A percentile compares a stretch with the other conserved stretches of the same genome.
Evolutionary conservation across 2,113 vertebrate species (phyloP).

Genomic region (Neogale vison): DNA sequence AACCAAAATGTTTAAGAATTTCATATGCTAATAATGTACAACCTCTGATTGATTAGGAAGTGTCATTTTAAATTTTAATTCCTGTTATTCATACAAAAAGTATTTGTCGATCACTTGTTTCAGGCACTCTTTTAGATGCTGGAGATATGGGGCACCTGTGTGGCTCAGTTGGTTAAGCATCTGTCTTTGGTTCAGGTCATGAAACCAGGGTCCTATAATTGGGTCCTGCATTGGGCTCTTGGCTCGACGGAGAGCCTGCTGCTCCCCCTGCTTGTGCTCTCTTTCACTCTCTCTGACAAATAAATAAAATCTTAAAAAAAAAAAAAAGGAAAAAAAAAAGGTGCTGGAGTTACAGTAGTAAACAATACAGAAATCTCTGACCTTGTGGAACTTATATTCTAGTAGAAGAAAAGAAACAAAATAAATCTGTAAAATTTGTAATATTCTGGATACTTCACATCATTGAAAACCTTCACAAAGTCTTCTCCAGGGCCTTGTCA

Average conservation of each 20-base stretch:
- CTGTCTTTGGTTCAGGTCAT: too few species aligned
- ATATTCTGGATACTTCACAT: background rate
- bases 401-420: background rate
- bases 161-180: too few species aligned
- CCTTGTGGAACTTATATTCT: background rate
- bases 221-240: too few species aligned
- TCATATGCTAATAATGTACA: background rate
- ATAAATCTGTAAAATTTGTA: background rate
- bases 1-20: constrained; percentile 2
- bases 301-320: too few species aligned
- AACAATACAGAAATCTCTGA: background rate
- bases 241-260: too few species aligned
- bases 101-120: background rate
- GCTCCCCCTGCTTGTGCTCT: too few species aligned
- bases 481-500: too few species aligned
- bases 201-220: too few species aligned
- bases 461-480: background rate
- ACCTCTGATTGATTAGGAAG: background rate
- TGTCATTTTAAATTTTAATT: background rate
- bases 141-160: too few species aligned
- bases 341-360: background rate
- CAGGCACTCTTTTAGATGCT: background rate
- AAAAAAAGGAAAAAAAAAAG: too few species aligned
- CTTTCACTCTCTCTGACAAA: too few species aligned
- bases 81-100: background rate